Evolutionary conservation across 1,140 invertebrate species (phyloP).

Genomic region (Bombus pascuorum): DNA sequence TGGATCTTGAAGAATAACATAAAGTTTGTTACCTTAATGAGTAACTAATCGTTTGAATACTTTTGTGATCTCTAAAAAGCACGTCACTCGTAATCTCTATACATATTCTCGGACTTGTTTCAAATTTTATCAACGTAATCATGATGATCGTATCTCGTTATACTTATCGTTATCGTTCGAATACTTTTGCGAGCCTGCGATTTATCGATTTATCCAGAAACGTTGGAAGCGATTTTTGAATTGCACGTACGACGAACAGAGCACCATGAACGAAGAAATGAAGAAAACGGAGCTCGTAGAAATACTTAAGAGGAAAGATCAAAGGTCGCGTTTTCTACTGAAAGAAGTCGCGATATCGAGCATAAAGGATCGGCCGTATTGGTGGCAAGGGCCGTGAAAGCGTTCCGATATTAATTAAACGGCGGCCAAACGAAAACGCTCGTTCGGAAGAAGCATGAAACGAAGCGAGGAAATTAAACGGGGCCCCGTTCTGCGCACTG

Average conservation of each 20-base stretch:
- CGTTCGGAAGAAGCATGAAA: constrained; percentile 45
- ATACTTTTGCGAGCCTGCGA: too few relatives aligned
- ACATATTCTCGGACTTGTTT: too few relatives aligned
- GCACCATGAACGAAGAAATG: too few relatives aligned
- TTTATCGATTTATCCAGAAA: too few relatives aligned
- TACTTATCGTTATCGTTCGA: too few relatives aligned
- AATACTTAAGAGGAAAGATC: not conserved
- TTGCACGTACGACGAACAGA: not conserved
- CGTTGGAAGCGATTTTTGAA: too few relatives aligned
- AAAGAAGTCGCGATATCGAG: constrained; percentile 1
- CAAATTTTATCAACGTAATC: too few relatives aligned
- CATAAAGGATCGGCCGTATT: not conserved
- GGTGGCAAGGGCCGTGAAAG: too few relatives aligned
- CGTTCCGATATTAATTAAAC: constrained; percentile 44
- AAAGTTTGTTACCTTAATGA: too few relatives aligned
- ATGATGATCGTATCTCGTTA: too few relatives aligned
- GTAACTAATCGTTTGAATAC: not conserved
- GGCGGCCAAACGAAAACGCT: constrained; percentile 42
- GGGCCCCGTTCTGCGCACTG: constrained; percentile 23
- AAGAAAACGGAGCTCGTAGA: not conserved
- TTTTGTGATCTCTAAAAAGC: too few relatives aligned
- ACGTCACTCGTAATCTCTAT: too few relatives aligned
- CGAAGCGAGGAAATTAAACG: constrained; percentile 53
- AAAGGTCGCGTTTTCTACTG: not conserved
- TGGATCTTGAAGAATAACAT: not conserved